These are phyloP conservation scores for Campaea margaritaria DNA, from an alignment of 2,888 invertebrate genomes.

Conservation along the genomic window DNA sequence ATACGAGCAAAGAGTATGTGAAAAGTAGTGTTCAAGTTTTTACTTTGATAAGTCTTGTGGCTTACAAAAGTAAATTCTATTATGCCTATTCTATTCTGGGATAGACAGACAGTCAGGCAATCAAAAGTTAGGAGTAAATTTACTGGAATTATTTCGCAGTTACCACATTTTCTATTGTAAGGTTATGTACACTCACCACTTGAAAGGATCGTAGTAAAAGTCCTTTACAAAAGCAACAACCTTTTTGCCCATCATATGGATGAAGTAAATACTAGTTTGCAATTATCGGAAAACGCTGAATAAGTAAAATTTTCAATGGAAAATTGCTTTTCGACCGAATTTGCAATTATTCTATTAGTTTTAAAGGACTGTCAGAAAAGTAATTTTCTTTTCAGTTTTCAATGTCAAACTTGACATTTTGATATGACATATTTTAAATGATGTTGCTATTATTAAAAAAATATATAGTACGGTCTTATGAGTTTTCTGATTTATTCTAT, in stretches of 20 bases:
- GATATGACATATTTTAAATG: too few species aligned
- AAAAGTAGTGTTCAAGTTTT: too few species aligned
- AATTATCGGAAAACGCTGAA: constrained; percentile 37
- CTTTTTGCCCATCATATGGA: constrained; percentile 85
- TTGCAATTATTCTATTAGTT: constrained; percentile 18
- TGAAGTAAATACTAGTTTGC: constrained; percentile 34
- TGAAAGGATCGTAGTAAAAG: constrained; percentile 90
- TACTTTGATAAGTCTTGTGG: too few species aligned
- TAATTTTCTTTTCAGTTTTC: too few species aligned
- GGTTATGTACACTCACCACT: constrained; percentile 87
- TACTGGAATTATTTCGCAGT: constrained; percentile 13
- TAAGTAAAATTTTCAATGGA: constrained; percentile 40
- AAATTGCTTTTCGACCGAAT: constrained; percentile 45
- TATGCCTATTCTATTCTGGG: too few species aligned
- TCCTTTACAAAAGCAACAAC: constrained; percentile 85
- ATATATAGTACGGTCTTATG: not conserved
- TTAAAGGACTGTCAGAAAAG: too few species aligned
- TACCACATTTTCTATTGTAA: constrained; percentile 47
- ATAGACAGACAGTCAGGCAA: too few species aligned
- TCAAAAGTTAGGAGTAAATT: not conserved
- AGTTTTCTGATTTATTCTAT: constrained; percentile 46
- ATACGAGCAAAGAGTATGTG: too few species aligned
- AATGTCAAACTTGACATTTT: too few species aligned
- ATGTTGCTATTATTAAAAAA: not conserved
- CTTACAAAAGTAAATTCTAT: too few species aligned